Conservation (phyloP, 35 echinoderm and acorn worm species). For the Hemicentrotus pulcherrimus region DNA sequence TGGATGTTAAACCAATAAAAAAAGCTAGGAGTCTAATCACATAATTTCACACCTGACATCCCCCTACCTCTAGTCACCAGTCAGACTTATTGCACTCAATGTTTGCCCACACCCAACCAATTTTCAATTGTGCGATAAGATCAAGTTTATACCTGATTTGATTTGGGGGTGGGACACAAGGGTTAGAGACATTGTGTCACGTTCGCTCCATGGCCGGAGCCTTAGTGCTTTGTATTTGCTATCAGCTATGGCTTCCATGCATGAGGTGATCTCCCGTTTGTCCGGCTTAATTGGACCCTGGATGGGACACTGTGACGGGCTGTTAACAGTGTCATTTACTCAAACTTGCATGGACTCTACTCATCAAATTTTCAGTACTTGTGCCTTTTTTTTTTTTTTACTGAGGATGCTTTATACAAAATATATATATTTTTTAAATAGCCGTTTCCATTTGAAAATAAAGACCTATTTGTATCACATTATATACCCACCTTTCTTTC, state of each 20-base stretch:
- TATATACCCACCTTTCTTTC: neutral
- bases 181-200: slow-evolving; percentile 1
- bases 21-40: neutral
- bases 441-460: too few species aligned
- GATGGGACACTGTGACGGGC: neutral
- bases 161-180: neutral
- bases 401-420: too few species aligned
- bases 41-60: slow-evolving; percentile 11
- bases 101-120: neutral
- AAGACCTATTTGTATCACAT: too few species aligned
- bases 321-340: neutral
- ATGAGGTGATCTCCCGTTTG: slow-evolving; percentile 1
- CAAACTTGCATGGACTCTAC: neutral
- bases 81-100: slow-evolving; percentile 17
- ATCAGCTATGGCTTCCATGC: neutral
- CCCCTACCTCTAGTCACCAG: neutral
- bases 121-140: neutral
- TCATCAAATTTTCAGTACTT: neutral
- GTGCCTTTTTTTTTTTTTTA: neutral
- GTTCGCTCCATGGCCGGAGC: neutral
- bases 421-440: too few species aligned
- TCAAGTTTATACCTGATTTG: slow-evolving; percentile 19
- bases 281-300: neutral
- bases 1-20: slow-evolving; percentile 15
- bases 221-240: neutral